Percentiles rank a stretch among this genome's conserved stretches.
phyloP scores from a whole-genome alignment of 1,140 invertebrate species.

The Drosophila hydei region DNA sequence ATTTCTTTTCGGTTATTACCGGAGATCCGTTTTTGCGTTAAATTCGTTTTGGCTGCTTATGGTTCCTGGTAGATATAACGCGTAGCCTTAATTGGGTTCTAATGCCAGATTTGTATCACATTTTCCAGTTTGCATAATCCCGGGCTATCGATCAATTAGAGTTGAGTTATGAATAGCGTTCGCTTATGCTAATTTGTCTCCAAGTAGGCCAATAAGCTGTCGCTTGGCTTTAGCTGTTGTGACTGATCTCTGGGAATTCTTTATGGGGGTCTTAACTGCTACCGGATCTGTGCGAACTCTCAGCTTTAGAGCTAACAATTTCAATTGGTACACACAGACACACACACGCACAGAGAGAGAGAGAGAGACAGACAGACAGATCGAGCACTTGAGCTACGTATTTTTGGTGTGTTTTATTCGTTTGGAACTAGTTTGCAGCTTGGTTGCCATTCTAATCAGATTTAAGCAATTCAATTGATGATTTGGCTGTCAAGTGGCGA shows the following conservation, averaged over 20 bases:
- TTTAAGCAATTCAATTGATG: conserved; percentile 46
- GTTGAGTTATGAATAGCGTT: conserved; percentile 22
- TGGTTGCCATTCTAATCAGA: conserved; percentile 44
- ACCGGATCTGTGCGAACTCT: conserved; percentile 39
- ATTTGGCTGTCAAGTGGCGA: conserved; percentile 42
- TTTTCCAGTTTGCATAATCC: conserved; percentile 11
- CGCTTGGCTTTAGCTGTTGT: not conserved
- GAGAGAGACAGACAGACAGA: conserved; percentile 7
- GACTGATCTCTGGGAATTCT: conserved; percentile 21
- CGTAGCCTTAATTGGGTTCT: conserved; percentile 10
- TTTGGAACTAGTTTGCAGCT: conserved; percentile 37
- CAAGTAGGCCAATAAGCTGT: conserved; percentile 49
- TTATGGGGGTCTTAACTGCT: conserved; percentile 41
- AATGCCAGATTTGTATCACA: conserved; percentile 21
- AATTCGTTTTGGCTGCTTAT: conserved; percentile 1
- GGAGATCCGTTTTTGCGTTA: conserved; percentile 31
- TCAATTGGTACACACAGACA: conserved; percentile 24
- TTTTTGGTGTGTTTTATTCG: conserved; percentile 25
- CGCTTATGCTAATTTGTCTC: conserved; percentile 49
- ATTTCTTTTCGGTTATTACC: not conserved
- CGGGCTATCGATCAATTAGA: conserved; percentile 25
- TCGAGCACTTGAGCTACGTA: conserved; percentile 27
- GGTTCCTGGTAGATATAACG: conserved; percentile 25
- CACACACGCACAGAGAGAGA: conserved; percentile 7
- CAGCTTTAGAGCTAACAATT: conserved; percentile 17